Evolutionary conservation across 2,888 invertebrate genomes (phyloP).

Genomic region (Ochlodes sylvanus): DNA sequence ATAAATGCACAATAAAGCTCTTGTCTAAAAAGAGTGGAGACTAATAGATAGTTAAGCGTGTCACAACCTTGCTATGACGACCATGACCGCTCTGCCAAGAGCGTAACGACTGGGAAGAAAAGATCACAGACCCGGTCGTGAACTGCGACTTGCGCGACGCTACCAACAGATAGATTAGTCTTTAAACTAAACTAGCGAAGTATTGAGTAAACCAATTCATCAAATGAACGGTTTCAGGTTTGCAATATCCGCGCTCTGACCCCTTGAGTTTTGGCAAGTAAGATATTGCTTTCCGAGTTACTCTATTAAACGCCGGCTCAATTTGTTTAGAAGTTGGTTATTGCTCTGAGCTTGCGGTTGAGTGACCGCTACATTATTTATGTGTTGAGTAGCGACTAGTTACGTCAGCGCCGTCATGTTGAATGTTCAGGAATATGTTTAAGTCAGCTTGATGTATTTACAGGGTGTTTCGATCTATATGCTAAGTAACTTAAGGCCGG

Average conservation of each 20-base stretch:
- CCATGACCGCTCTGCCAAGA: too few relatives aligned
- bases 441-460: neutral
- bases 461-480: constrained; percentile 4
- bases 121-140: too few relatives aligned
- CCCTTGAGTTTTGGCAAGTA: constrained; percentile 22
- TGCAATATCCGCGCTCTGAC: constrained; percentile 13
- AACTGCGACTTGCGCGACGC: too few relatives aligned
- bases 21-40: too few relatives aligned
- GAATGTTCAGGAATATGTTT: constrained; percentile 20
- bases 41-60: too few relatives aligned
- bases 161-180: neutral
- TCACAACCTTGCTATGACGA: too few relatives aligned
- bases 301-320: constrained; percentile 27
- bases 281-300: constrained; percentile 34
- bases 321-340: constrained; percentile 34
- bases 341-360: constrained; percentile 26
- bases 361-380: constrained; percentile 33
- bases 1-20: too few relatives aligned
- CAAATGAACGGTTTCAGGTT: constrained; percentile 8
- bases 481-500: neutral
- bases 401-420: constrained; percentile 14
- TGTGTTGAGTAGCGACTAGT: constrained; percentile 13
- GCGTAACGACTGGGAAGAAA: too few relatives aligned
- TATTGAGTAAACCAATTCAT: constrained; percentile 14
- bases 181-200: neutral